Evolutionary conservation across 2,113 vertebrate species (phyloP).

Genomic region (Chloroceryle aenea): DNA sequence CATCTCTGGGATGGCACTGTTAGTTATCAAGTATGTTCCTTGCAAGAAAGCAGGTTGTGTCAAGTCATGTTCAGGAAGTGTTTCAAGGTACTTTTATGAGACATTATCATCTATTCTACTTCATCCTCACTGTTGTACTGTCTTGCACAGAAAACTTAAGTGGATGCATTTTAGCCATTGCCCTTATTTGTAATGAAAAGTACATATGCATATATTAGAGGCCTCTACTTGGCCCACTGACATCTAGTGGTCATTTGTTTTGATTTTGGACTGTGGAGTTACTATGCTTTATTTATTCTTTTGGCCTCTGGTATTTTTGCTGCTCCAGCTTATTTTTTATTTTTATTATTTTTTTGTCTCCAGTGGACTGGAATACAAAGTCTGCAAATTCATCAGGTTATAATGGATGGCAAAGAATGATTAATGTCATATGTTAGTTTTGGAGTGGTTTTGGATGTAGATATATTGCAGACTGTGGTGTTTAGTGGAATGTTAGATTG

Average conservation of each 20-base stretch:
- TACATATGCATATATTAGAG: not conserved
- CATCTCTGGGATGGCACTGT: not conserved
- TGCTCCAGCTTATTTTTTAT: conserved; percentile 39
- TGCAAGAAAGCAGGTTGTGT: not conserved
- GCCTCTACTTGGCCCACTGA: not conserved
- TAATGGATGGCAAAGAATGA: conserved; percentile 18
- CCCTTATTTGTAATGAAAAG: not conserved
- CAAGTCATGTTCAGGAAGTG: not conserved
- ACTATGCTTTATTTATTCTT: conserved; percentile 1
- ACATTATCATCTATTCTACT: not conserved
- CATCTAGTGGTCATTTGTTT: not conserved
- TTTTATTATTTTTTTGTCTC: conserved; percentile 20
- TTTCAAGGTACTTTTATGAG: not conserved
- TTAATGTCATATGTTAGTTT: conserved; percentile 46
- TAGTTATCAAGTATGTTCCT: not conserved
- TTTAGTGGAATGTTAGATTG: conserved; percentile 33
- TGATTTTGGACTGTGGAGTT: not conserved
- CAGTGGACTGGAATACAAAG: conserved; percentile 25
- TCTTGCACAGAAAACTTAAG: not conserved
- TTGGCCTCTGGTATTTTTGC: conserved; percentile 23
- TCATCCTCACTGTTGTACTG: not conserved
- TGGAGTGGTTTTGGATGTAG: conserved; percentile 51
- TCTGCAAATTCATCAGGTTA: conserved; percentile 48
- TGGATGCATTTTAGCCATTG: not conserved
- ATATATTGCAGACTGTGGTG: not conserved